phyloP scores from a whole-genome alignment of 2,888 invertebrate genomes.

The Chrysopilus asiliformis region DNA sequence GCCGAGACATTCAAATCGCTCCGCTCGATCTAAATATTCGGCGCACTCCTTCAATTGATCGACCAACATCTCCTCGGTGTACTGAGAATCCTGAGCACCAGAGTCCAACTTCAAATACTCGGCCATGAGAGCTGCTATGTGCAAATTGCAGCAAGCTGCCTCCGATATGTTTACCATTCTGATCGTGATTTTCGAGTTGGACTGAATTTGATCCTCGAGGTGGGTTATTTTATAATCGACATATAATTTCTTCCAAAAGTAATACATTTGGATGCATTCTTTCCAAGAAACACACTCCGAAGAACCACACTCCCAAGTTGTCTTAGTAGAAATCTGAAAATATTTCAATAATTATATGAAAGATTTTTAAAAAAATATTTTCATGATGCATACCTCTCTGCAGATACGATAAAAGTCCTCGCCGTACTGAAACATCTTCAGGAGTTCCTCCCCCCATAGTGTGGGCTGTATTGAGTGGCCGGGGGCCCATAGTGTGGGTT shows the following conservation, averaged over 20 bases:
- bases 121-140: constrained; percentile 89
- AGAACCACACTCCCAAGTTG: constrained; percentile 75
- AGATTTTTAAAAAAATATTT: no score
- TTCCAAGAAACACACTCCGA: no score
- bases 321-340: constrained; percentile 70
- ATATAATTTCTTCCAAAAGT: constrained; percentile 97
- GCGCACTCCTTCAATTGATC: constrained; percentile 79
- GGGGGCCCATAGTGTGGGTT: no score
- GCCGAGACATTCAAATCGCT: constrained; percentile 76
- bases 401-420: no score
- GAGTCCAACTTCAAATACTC: constrained; percentile 82
- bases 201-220: no score
- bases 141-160: constrained; percentile 89
- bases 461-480: no score
- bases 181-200: constrained; percentile 68
- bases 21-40: constrained; percentile 68
- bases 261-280: constrained; percentile 98
- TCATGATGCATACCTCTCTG: no score
- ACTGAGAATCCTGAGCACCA: constrained; percentile 54
- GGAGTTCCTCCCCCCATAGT: no score
- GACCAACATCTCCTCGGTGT: constrained; percentile 68
- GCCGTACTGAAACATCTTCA: no score
- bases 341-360: no score
- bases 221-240: constrained; percentile 74
- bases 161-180: constrained; percentile 79